These are phyloP conservation scores for Ernsta delagoae DNA, from an alignment of 2,888 invertebrate genomes.

Conservation along the genomic window DNA sequence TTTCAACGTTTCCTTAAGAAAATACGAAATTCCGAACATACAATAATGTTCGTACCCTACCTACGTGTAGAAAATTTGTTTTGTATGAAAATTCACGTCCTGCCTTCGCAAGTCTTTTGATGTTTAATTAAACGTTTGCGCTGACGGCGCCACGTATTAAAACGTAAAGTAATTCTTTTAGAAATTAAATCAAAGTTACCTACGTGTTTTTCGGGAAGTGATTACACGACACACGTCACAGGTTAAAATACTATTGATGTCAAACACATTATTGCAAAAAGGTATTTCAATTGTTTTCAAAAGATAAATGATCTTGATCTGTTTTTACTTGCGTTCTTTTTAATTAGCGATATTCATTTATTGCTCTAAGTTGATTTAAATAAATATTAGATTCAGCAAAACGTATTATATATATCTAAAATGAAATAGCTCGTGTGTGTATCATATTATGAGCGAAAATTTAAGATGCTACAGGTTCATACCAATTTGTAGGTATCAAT, in stretches of 20 bases:
- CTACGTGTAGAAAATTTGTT: constrained; percentile 7
- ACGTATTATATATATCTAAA: too few relatives aligned
- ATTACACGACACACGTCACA: neutral
- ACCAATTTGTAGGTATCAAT: too few relatives aligned
- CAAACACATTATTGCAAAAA: too few relatives aligned
- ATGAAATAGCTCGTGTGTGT: too few relatives aligned
- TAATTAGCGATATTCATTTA: too few relatives aligned
- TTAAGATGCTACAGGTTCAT: too few relatives aligned
- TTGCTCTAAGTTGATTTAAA: too few relatives aligned
- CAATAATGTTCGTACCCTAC: neutral
- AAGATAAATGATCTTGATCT: too few relatives aligned
- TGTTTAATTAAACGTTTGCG: constrained; percentile 13
- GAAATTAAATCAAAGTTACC: constrained; percentile 3
- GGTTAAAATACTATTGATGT: neutral
- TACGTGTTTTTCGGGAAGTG: neutral
- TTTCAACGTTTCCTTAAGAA: neutral
- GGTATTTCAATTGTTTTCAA: too few relatives aligned
- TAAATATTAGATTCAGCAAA: too few relatives aligned
- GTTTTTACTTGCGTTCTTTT: too few relatives aligned
- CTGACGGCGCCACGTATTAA: constrained; percentile 2
- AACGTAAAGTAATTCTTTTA: neutral
- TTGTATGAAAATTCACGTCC: constrained; percentile 8
- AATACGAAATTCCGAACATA: constrained; percentile 1
- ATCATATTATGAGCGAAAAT: too few relatives aligned
- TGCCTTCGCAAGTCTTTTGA: constrained; percentile 2